Evolutionary conservation across 1,140 invertebrate genomes (phyloP).

Genomic region (Drosophila kikkawai): DNA sequence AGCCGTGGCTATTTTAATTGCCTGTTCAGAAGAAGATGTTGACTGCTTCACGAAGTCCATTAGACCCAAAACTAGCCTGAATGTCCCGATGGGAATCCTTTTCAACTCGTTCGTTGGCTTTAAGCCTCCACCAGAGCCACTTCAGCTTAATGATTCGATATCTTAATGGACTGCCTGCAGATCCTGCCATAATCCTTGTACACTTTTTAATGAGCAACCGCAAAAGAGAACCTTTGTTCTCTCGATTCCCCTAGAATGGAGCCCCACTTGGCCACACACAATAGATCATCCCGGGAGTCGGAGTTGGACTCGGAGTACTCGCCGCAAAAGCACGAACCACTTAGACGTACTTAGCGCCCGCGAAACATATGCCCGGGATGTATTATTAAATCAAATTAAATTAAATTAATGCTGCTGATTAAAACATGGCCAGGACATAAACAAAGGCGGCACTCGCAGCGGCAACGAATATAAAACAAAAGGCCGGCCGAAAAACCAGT

Average conservation of each 20-base stretch:
- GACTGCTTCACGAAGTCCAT: slow-evolving; percentile 4
- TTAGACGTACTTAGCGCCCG: slow-evolving; percentile 71
- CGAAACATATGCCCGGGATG: slow-evolving; percentile 27
- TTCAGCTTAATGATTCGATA: slow-evolving; percentile 10
- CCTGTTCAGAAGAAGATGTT: neutral
- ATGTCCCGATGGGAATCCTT: neutral
- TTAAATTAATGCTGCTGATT: slow-evolving; percentile 80
- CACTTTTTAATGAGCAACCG: slow-evolving; percentile 42
- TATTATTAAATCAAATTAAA: slow-evolving; percentile 83
- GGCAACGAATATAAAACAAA: slow-evolving; percentile 45
- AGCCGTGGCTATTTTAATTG: slow-evolving; percentile 37
- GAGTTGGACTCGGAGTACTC: slow-evolving; percentile 19
- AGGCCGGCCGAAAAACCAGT: slow-evolving; percentile 41
- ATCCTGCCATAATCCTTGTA: slow-evolving; percentile 27
- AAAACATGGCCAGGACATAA: slow-evolving; percentile 56
- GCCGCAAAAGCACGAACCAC: slow-evolving; percentile 53
- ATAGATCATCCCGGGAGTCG: slow-evolving; percentile 54
- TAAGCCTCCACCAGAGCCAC: slow-evolving; percentile 1
- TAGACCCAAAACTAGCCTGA: slow-evolving; percentile 7
- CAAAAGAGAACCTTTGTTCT: slow-evolving; percentile 6
- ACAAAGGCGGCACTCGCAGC: slow-evolving; percentile 55
- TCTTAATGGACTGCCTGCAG: slow-evolving; percentile 14
- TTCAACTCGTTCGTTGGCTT: neutral
- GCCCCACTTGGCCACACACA: slow-evolving; percentile 45
- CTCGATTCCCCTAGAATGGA: slow-evolving; percentile 18